Conservation (phyloP, 1,140 invertebrate species). For the Zaprionus tsacasi region DNA sequence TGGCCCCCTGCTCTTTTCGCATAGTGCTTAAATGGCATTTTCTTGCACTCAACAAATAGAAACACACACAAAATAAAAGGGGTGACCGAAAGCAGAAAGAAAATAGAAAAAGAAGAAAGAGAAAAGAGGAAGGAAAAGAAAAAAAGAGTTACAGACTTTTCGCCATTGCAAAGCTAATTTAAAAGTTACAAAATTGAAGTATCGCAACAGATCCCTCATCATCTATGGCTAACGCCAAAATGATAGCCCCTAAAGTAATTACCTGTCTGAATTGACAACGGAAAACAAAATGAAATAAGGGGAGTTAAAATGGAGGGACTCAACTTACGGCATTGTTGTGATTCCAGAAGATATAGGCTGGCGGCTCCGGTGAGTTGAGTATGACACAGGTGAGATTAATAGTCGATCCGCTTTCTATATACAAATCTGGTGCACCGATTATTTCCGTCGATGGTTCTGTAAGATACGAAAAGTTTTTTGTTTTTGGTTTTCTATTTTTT, state of each 20-base stretch:
- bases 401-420: constrained; percentile 95
- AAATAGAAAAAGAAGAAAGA: neutral
- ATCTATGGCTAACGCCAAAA: constrained; percentile 56
- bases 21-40: constrained; percentile 70
- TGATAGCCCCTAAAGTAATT: constrained; percentile 68
- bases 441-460: constrained; percentile 95
- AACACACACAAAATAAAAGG: constrained; percentile 24
- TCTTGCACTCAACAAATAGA: constrained; percentile 42
- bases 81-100: constrained; percentile 27
- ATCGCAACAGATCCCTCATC: constrained; percentile 53
- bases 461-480: constrained; percentile 79
- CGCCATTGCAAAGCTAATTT: constrained; percentile 70
- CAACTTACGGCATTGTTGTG: constrained; percentile 93
- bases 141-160: constrained; percentile 49
- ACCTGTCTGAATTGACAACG: constrained; percentile 40
- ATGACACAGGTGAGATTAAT: constrained; percentile 97
- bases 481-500: neutral
- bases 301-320: neutral
- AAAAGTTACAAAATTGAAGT: constrained; percentile 78
- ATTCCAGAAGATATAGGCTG: constrained; percentile 97
- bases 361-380: constrained; percentile 94
- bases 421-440: constrained; percentile 94
- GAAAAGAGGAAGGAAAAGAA: neutral
- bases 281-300: neutral
- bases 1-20: constrained; percentile 28